Evolutionary conservation across 2,797 vertebrate species (phyloP), one percentile per base, ranked within the genome.

Genomic region (Adelosebastes latens): DNA sequence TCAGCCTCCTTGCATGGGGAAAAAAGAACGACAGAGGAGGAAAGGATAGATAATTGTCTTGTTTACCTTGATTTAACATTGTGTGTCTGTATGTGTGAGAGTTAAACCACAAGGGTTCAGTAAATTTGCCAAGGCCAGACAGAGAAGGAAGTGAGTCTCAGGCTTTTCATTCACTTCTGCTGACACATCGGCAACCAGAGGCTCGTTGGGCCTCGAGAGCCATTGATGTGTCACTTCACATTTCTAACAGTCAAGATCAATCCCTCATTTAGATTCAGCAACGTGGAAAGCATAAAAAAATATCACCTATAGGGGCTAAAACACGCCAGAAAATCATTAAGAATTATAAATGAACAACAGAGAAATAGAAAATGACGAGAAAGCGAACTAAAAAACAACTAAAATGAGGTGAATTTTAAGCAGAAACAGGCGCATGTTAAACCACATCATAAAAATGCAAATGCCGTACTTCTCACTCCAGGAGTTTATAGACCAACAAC

Each of bases 31-130:
- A 58, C 59, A 32, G 24, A 53, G 60, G 5, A 64, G 67, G 55
- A 55, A 25, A 64, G 66, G 34, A 20, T 3, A 56, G 77, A 74
- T 90, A 80, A 87, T 83, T 74, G 78, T 83, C 76, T 84, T 84
- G 84, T 91, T 90, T 89, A 84, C 84, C 87, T 87, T 77, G 82
- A 76, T 84, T 86, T 84, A 86, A 77, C 31, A 18, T 29, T 29
- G 72, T 76, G 75, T 75, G 66, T 81, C 1, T 68, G 12, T 34
- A 58, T 69, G 29, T 53, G 31, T 71, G 46, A 70, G 56, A 20
- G 34, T 84, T 64, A 63, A 83, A 84, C 83, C 88, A 84, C 78
- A 27, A 75, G 85, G 86, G 87, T 67, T 89, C 77, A 20, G 80
- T 77, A 66, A 76, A 85, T 75, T 53, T 22, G 39, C 71, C 82